These are phyloP conservation scores for Neotoxoptera formosana DNA, from an alignment of 1,140 invertebrate species.

Conservation along the genomic window DNA sequence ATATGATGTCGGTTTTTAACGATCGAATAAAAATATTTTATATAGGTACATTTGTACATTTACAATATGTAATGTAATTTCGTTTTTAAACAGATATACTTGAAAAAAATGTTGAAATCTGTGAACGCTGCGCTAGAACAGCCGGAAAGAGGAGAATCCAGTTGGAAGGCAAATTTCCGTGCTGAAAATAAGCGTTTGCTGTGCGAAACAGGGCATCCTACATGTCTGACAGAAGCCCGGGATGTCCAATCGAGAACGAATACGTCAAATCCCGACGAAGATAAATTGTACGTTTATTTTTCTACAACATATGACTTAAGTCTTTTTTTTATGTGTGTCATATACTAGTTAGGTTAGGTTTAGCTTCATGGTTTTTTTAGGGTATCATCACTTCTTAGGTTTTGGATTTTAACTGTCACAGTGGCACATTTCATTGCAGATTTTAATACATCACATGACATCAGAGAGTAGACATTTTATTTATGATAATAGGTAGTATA, in stretches of 20 bases:
- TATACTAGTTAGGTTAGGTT: neutral
- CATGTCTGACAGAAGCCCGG: slow-evolving; percentile 74
- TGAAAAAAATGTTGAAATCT: slow-evolving; percentile 60
- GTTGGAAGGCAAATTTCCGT: slow-evolving; percentile 63
- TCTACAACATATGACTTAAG: neutral
- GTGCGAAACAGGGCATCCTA: slow-evolving; percentile 75
- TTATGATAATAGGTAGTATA: neutral
- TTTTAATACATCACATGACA: neutral
- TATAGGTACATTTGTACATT: neutral
- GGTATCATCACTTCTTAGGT: neutral
- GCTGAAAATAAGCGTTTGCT: slow-evolving; percentile 63
- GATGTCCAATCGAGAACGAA: slow-evolving; percentile 72
- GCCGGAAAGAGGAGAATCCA: slow-evolving; percentile 59
- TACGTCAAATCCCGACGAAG: slow-evolving; percentile 69
- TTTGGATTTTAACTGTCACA: neutral
- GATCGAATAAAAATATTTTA: too few relatives aligned
- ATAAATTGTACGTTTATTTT: slow-evolving; percentile 60
- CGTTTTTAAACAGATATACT: slow-evolving; percentile 67
- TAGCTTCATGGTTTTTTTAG: too few relatives aligned
- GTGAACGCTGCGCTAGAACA: slow-evolving; percentile 61
- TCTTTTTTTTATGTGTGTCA: neutral
- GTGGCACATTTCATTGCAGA: neutral
- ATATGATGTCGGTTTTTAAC: slow-evolving; percentile 59
- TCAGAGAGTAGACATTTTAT: neutral
- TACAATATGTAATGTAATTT: neutral